Percentiles rank a stretch among this genome's conserved stretches.
Evolutionary conservation across 1,140 invertebrate species (phyloP).

Genomic region (Belonocnema kinseyi): DNA sequence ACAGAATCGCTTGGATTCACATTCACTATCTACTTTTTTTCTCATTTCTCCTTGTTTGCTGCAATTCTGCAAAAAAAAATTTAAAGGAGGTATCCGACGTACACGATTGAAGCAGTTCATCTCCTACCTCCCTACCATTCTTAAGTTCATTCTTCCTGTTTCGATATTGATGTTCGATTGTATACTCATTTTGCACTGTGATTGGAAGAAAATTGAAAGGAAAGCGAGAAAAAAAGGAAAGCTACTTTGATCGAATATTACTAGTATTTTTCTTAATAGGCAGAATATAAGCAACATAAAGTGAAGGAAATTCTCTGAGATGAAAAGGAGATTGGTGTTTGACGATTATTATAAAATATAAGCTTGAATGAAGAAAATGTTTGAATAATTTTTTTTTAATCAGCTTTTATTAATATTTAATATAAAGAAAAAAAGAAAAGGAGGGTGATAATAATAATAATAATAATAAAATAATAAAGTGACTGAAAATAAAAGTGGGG

Average conservation of each 20-base stretch:
- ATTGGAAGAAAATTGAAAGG: background rate
- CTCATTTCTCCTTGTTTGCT: background rate
- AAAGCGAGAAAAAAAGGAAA: background rate
- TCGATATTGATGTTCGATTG: slow-evolving; percentile 21
- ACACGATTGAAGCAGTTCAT: background rate
- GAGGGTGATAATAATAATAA: no score
- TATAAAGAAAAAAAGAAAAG: no score
- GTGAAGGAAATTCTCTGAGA: no score
- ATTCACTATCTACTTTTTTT: background rate
- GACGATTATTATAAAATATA: no score
- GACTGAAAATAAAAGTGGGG: no score
- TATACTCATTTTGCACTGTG: slow-evolving; percentile 1
- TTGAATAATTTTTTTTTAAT: no score
- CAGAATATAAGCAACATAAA: no score
- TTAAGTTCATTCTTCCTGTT: slow-evolving; percentile 1
- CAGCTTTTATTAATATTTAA: no score
- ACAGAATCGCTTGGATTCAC: slow-evolving; percentile 8
- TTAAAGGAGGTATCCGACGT: background rate
- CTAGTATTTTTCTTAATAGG: background rate
- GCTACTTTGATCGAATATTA: slow-evolving; percentile 5
- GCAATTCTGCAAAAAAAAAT: background rate
- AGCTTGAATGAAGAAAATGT: no score
- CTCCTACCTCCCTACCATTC: background rate
- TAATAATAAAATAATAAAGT: no score
- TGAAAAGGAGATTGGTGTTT: no score